A percentile compares a stretch with the other conserved stretches of the same genome.
These are phyloP conservation scores for Cairina moschata DNA, from an alignment of 2,113 vertebrate species.

Conservation along the genomic window DNA sequence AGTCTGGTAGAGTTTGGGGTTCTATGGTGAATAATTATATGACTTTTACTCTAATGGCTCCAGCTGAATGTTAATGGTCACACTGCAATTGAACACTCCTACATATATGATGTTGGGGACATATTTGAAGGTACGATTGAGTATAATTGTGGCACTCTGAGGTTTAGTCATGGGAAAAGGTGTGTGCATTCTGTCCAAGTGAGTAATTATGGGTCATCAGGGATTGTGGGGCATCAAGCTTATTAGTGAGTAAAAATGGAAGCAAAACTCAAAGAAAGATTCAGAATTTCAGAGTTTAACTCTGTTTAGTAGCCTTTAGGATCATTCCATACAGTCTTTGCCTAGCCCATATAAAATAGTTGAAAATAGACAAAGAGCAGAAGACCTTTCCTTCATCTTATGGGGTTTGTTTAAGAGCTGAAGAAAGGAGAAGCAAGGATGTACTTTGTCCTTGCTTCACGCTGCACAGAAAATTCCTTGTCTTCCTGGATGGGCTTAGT, in stretches of 20 bases:
- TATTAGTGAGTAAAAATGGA: not conserved
- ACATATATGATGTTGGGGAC: not conserved
- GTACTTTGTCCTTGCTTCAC: not conserved
- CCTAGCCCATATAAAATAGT: not conserved
- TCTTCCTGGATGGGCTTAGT: not conserved
- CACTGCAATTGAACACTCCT: not conserved
- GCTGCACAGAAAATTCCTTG: rapidly evolving
- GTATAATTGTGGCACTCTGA: not conserved
- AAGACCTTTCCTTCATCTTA: not conserved
- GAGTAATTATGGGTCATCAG: not conserved
- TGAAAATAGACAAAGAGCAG: not conserved
- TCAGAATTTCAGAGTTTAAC: not conserved
- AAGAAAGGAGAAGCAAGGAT: not conserved
- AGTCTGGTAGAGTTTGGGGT: not conserved
- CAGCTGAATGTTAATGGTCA: not conserved
- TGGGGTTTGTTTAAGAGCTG: not conserved
- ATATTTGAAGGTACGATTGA: not conserved
- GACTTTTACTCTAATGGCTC: not conserved
- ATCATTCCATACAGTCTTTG: not conserved
- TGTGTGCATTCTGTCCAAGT: not conserved
- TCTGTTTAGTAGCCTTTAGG: not conserved
- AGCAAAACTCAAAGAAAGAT: not conserved
- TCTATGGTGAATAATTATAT: not conserved
- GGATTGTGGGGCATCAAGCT: not conserved
- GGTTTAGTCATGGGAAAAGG: not conserved